These are phyloP conservation scores for Python bivittatus DNA, from an alignment of 2,113 vertebrate genomes.

Conservation along the genomic window DNA sequence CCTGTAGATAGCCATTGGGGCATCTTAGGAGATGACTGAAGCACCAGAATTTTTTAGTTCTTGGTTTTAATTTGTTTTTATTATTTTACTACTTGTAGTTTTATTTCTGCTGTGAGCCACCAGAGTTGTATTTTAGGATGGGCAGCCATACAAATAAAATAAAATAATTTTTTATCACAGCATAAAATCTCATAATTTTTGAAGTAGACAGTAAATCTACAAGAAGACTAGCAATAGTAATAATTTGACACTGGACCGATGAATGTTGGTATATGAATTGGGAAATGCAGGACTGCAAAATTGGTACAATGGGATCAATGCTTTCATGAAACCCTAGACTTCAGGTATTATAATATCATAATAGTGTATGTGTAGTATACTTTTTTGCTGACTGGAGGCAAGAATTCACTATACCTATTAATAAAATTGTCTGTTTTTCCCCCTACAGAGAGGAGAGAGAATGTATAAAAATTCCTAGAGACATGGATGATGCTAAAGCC, in stretches of 20 bases:
- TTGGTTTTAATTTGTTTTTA: too few relatives aligned
- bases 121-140: neutral
- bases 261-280: neutral
- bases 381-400: neutral
- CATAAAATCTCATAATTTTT: neutral
- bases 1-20: too few relatives aligned
- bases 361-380: neutral
- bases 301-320: neutral
- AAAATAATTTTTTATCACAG: neutral
- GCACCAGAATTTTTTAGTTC: too few relatives aligned
- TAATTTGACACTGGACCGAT: neutral
- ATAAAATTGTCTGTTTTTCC: conserved; percentile 7
- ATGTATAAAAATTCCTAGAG: conserved; percentile 93
- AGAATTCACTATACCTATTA: neutral
- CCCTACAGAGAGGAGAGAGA: conserved; percentile 87
- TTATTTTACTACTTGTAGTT: too few relatives aligned
- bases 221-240: neutral
- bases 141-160: neutral
- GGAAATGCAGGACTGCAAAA: neutral
- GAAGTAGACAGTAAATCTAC: neutral
- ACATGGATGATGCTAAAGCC: conserved; percentile 99
- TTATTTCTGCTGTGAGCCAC: neutral
- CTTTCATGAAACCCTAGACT: neutral
- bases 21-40: too few relatives aligned
- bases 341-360: neutral